phyloP scores from a whole-genome alignment of 2,797 vertebrate species.

The Centroberyx gerrardi region DNA sequence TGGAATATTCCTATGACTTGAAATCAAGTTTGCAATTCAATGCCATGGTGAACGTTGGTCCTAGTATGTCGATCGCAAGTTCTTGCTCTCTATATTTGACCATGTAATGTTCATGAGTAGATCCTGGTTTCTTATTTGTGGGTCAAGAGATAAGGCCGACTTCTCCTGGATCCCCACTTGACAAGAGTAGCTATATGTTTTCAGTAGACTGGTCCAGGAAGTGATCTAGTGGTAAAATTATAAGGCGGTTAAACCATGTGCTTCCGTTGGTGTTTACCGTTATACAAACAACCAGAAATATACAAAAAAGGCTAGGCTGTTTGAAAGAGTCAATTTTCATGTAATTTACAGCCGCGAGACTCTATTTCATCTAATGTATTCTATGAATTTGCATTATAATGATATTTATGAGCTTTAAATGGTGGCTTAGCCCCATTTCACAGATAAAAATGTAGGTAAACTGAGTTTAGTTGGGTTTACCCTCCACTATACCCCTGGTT shows the following conservation, averaged over 20 bases:
- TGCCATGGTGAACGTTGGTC: background rate
- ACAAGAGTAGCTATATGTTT: constrained; percentile 3
- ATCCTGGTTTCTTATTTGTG: background rate
- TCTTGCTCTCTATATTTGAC: constrained; percentile 4
- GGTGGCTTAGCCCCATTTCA: too few relatives aligned
- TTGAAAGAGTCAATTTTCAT: background rate
- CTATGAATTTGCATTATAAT: background rate
- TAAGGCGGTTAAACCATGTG: too few relatives aligned
- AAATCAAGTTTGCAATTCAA: constrained; percentile 10
- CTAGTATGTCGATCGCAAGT: background rate
- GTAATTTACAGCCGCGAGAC: background rate
- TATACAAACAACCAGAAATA: too few relatives aligned
- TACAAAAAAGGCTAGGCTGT: background rate
- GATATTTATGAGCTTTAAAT: too few relatives aligned
- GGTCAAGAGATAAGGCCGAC: constrained; percentile 3
- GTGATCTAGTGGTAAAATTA: background rate
- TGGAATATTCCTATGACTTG: background rate
- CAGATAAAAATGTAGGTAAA: too few relatives aligned
- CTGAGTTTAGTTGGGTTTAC: too few relatives aligned
- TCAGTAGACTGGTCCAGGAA: background rate
- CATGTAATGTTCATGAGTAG: background rate
- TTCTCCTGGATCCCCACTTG: background rate
- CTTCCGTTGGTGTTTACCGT: too few relatives aligned
- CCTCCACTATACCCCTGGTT: too few relatives aligned
- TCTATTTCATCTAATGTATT: background rate